Evolutionary conservation across 2,797 vertebrate genomes (phyloP).

Genomic region (Caiman crocodilus): DNA sequence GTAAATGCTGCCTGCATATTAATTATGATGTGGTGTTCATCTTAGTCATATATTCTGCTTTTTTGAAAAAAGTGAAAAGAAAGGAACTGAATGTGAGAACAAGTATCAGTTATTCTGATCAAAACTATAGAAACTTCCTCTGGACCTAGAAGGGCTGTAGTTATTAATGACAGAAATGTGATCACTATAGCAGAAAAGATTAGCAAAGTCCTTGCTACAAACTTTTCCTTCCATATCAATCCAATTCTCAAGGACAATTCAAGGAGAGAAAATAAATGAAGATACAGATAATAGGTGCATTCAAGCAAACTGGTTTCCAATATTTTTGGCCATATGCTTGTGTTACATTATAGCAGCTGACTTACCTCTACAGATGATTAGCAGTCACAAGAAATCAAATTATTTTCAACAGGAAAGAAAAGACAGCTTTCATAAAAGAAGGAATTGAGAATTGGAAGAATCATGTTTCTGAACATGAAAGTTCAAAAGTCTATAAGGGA

Average conservation of each 20-base stretch:
- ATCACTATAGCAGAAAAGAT: slow-evolving; percentile 56
- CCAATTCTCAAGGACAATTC: slow-evolving; percentile 56
- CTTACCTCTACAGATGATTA: slow-evolving; percentile 50
- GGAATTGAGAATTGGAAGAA: slow-evolving; percentile 5
- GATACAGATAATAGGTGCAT: neutral
- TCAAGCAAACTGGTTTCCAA: slow-evolving; percentile 19
- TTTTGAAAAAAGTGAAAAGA: slow-evolving; percentile 51
- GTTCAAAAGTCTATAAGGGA: neutral
- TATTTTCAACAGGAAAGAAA: slow-evolving; percentile 23
- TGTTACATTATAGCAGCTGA: slow-evolving; percentile 42
- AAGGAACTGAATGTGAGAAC: slow-evolving; percentile 31
- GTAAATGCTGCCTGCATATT: slow-evolving; percentile 36
- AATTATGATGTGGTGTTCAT: slow-evolving; percentile 25
- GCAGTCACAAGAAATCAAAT: slow-evolving; percentile 47
- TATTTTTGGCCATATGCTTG: slow-evolving; percentile 1
- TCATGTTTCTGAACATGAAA: slow-evolving; percentile 11
- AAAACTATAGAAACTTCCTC: slow-evolving; percentile 51
- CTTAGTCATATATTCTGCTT: slow-evolving; percentile 51
- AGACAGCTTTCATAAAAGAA: slow-evolving; percentile 5
- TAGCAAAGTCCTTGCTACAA: slow-evolving; percentile 40
- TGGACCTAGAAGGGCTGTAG: slow-evolving; percentile 29
- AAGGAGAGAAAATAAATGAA: slow-evolving; percentile 10
- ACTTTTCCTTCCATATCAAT: slow-evolving; percentile 50
- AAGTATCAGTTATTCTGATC: slow-evolving; percentile 50
- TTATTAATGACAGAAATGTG: slow-evolving; percentile 40